Percentiles rank a stretch among this genome's conserved stretches.
Conservation (phyloP, 2,113 vertebrate genomes). For the Pseudorhombus dupliciocellatus region DNA sequence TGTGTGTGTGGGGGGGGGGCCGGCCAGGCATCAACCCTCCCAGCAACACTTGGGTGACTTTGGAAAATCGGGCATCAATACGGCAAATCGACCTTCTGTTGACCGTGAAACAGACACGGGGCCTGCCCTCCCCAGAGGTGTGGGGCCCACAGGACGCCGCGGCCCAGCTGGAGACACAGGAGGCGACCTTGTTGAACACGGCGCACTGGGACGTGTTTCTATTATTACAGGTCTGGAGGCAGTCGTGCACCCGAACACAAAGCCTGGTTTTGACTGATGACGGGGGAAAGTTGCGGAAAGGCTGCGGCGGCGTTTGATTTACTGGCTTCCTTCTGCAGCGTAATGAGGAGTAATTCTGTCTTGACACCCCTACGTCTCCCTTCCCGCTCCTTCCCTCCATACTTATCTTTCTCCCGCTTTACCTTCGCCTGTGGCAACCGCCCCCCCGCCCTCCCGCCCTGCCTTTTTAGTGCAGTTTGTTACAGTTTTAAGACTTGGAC, state of each 20-base stretch:
- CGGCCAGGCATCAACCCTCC: slow-evolving; percentile 54
- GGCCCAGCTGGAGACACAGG: slow-evolving; percentile 58
- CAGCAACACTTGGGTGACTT: slow-evolving; percentile 64
- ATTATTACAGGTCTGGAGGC: slow-evolving; percentile 78
- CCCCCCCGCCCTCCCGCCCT: neutral
- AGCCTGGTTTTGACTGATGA: slow-evolving; percentile 80
- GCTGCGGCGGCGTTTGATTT: slow-evolving; percentile 77
- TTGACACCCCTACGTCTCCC: slow-evolving; percentile 71
- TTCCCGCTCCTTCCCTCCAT: slow-evolving; percentile 44
- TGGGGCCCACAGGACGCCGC: slow-evolving; percentile 70
- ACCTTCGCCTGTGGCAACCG: slow-evolving; percentile 60
- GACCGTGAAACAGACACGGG: slow-evolving; percentile 52
- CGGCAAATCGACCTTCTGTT: slow-evolving; percentile 72
- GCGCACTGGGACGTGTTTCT: slow-evolving; percentile 73
- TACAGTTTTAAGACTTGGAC: slow-evolving; percentile 65
- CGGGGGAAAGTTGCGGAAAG: slow-evolving; percentile 65
- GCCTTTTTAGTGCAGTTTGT: slow-evolving; percentile 49
- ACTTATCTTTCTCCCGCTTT: slow-evolving; percentile 63
- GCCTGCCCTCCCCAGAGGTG: slow-evolving; percentile 23
- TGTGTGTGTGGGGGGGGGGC: no score
- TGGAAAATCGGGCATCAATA: slow-evolving; percentile 67
- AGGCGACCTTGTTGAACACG: slow-evolving; percentile 73
- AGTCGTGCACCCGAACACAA: slow-evolving; percentile 70
- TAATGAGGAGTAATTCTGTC: slow-evolving; percentile 85
- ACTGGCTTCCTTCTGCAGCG: slow-evolving; percentile 74